Evolutionary conservation across 2,888 invertebrate genomes (phyloP).

Genomic region (Drosophila demipolita): DNA sequence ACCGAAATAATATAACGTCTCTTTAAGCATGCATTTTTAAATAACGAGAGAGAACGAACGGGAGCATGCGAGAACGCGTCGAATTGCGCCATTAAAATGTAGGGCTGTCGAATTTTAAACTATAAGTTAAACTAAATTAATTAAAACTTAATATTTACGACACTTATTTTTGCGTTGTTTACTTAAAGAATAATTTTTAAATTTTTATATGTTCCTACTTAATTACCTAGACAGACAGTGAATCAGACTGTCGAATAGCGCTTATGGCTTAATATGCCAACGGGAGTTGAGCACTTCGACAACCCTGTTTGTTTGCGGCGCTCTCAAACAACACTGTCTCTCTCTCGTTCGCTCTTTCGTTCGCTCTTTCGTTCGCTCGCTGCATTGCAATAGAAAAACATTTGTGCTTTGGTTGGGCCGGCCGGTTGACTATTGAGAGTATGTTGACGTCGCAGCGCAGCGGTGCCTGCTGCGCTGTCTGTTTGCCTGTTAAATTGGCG

Average conservation of each 20-base stretch:
- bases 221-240: background rate
- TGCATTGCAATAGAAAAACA: constrained; percentile 6
- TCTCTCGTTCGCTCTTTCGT: constrained; percentile 1
- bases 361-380: constrained; percentile 1
- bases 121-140: background rate
- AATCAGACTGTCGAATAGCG: background rate
- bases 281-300: constrained; percentile 16
- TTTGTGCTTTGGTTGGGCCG: constrained; percentile 19
- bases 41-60: background rate
- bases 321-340: constrained; percentile 9
- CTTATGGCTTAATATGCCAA: constrained; percentile 2
- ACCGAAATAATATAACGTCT: constrained; percentile 48
- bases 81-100: background rate
- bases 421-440: constrained; percentile 35
- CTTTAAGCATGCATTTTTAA: constrained; percentile 18
- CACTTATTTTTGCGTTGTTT: background rate
- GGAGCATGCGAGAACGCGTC: background rate
- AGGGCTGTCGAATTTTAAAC: constrained; percentile 30
- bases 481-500: constrained; percentile 84
- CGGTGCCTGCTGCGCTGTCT: constrained; percentile 68
- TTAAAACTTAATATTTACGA: background rate
- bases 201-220: background rate
- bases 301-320: constrained; percentile 20
- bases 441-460: constrained; percentile 33
- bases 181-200: background rate